Percentiles rank a stretch among this genome's conserved stretches.
phyloP scores from a whole-genome alignment of 2,888 invertebrate species.

The Pyrocoelia pectoralis region DNA sequence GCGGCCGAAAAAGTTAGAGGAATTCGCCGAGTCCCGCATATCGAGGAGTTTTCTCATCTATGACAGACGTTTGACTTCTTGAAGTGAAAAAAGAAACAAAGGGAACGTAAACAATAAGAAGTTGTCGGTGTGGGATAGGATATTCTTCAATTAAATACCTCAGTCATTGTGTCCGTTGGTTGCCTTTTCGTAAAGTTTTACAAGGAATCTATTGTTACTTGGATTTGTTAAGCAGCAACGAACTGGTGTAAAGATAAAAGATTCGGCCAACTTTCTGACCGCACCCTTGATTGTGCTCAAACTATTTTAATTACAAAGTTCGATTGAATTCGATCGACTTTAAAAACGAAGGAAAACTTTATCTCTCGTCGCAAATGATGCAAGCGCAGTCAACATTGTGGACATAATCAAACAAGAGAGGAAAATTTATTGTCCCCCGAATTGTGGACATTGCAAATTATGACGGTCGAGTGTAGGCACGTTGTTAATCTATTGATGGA shows the following conservation, averaged over 20 bases:
- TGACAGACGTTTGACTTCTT: conserved; percentile 44
- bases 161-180: conserved; percentile 45
- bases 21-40: conserved; percentile 38
- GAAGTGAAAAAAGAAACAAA: conserved; percentile 49
- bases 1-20: conserved; percentile 36
- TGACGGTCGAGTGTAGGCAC: conserved; percentile 50
- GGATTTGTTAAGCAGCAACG: conserved; percentile 47
- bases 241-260: conserved; percentile 45
- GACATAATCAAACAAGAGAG: conserved; percentile 46
- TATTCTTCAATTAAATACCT: conserved; percentile 55
- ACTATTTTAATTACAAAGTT: conserved; percentile 34
- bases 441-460: conserved; percentile 56
- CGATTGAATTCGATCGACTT: conserved; percentile 14
- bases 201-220: conserved; percentile 48
- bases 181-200: conserved; percentile 49
- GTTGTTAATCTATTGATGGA: conserved; percentile 51
- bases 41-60: conserved; percentile 33
- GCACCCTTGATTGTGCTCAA: conserved; percentile 6
- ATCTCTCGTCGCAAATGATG: conserved; percentile 19
- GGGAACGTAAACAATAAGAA: conserved; percentile 55
- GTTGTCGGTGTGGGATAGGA: conserved; percentile 47
- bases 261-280: conserved; percentile 33
- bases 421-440: conserved; percentile 50
- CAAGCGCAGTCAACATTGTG: conserved; percentile 36
- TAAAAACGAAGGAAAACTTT: conserved; percentile 17